Conservation (phyloP, 2,888 invertebrate genomes). For the Apamea sordens region DNA sequence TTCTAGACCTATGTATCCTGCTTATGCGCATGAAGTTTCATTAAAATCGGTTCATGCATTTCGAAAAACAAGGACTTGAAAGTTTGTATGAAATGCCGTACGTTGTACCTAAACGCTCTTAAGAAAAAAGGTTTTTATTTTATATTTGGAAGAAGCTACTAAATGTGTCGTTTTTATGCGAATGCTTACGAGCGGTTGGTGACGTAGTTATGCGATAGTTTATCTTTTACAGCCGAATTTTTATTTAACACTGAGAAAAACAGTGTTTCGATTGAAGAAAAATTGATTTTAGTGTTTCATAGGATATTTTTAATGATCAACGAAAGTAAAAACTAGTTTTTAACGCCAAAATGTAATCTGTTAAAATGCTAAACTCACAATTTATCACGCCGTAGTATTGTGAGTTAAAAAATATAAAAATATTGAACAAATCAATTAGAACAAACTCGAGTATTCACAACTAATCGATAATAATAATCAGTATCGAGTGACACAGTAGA, state of each 20-base stretch:
- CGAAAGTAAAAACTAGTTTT: neutral
- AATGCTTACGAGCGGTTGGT: neutral
- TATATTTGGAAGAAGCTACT: conserved; percentile 62
- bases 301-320: neutral
- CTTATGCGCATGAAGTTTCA: no score
- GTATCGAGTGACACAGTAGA: conserved; percentile 65
- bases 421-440: no score
- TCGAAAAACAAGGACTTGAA: no score
- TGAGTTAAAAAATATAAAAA: no score
- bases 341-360: neutral
- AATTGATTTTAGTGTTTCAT: neutral
- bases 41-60: no score
- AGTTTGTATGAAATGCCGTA: no score
- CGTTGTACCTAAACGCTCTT: no score
- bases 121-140: conserved; percentile 15
- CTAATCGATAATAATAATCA: conserved; percentile 12
- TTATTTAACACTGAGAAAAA: neutral
- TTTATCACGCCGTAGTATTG: no score
- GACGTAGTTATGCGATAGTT: neutral
- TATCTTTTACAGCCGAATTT: neutral
- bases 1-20: no score
- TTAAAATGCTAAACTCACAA: neutral
- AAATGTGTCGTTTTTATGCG: conserved; percentile 59
- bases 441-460: no score
- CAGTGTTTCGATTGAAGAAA: neutral